Percentiles rank a stretch among this genome's conserved stretches.
Conservation (phyloP, 2,888 invertebrate genomes). For the Halocaridina rubra region DNA sequence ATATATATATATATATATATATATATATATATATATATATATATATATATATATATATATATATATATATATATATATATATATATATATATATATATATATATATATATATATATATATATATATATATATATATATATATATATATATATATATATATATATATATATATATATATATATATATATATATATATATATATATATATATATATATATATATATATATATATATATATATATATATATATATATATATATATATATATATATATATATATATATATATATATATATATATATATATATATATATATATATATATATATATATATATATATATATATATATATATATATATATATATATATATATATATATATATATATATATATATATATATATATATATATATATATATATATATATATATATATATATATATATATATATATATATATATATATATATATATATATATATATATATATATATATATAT, state of each 20-base stretch:
- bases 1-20: slow-evolving; percentile 1
- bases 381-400: slow-evolving; percentile 3
- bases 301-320: not conserved
- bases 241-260: not conserved
- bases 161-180: slow-evolving; percentile 1
- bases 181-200: not conserved
- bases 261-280: not conserved
- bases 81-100: not conserved
- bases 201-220: not conserved
- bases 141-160: not conserved
- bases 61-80: slow-evolving; percentile 1
- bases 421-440: not conserved
- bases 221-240: slow-evolving; percentile 12
- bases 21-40: not conserved
- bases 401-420: not conserved
- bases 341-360: not conserved
- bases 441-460: not conserved
- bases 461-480: slow-evolving; percentile 12
- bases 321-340: not conserved
- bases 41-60: not conserved
- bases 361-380: not conserved
- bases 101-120: not conserved
- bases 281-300: not conserved
- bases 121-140: slow-evolving; percentile 8
- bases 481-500: slow-evolving; percentile 13